Conservation (phyloP, 2,113 vertebrate genomes). For the Barnardius zonarius region DNA sequence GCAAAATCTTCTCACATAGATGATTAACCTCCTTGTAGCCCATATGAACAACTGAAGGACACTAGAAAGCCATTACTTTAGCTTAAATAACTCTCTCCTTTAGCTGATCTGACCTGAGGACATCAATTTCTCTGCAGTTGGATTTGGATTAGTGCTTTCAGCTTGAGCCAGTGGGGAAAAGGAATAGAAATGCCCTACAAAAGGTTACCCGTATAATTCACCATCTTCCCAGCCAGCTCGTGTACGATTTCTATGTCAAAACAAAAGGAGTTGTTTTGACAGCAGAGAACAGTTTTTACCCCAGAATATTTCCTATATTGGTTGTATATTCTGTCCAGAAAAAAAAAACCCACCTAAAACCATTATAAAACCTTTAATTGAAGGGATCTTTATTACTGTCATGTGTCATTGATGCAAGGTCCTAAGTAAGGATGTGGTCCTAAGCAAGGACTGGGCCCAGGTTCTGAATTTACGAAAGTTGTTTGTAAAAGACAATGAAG, state of each 20-base stretch:
- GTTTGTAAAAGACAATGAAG: background rate
- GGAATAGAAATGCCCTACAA: background rate
- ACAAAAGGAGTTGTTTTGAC: background rate
- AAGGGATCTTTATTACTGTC: background rate
- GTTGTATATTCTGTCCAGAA: background rate
- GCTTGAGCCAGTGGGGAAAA: background rate
- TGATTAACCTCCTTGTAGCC: background rate
- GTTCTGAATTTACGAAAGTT: background rate
- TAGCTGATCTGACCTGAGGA: background rate
- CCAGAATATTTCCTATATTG: background rate
- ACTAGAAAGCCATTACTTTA: background rate
- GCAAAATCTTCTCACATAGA: background rate
- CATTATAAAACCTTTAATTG: background rate
- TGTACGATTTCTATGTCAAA: background rate
- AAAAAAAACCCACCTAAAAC: background rate
- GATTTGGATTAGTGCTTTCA: background rate
- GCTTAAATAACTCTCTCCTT: background rate
- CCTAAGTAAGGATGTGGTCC: too few relatives aligned
- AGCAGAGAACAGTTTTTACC: background rate
- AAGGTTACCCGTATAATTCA: background rate
- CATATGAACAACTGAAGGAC: background rate
- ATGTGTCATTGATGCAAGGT: background rate
- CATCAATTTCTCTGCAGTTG: background rate
- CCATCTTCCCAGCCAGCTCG: rapidly evolving
- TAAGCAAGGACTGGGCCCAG: background rate